Conservation (phyloP, 2,888 invertebrate species). For the Cloeon dipterum region DNA sequence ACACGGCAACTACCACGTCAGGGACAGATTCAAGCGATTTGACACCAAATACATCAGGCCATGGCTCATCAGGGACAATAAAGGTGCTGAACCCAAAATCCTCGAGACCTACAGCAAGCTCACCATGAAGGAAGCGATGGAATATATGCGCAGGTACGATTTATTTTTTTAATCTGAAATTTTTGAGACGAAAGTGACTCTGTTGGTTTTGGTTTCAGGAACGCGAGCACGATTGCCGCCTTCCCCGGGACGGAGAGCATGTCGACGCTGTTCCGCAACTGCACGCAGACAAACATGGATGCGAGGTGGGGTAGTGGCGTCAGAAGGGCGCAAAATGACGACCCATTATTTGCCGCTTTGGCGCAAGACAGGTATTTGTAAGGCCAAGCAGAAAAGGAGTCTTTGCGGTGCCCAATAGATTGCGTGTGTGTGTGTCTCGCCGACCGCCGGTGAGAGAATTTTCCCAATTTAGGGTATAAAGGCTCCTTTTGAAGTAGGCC, state of each 20-base stretch:
- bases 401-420: not conserved
- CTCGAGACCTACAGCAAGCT: constrained; percentile 83
- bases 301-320: constrained; percentile 36
- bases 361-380: too few species aligned
- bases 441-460: constrained; percentile 4
- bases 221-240: constrained; percentile 68
- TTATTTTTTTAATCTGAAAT: too few species aligned
- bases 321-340: too few species aligned
- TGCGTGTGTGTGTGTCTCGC: constrained; percentile 2
- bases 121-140: constrained; percentile 83
- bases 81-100: constrained; percentile 79
- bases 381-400: too few species aligned
- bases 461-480: too few species aligned
- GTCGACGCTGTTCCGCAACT: constrained; percentile 77
- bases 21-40: constrained; percentile 82
- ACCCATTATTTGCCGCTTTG: too few species aligned
- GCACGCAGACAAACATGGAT: constrained; percentile 60
- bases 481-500: too few species aligned
- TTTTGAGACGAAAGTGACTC: too few species aligned
- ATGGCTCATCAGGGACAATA: constrained; percentile 59
- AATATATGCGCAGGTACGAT: constrained; percentile 70
- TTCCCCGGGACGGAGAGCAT: constrained; percentile 75
- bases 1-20: constrained; percentile 80
- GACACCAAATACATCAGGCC: constrained; percentile 86
- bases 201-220: too few species aligned